phyloP scores from a whole-genome alignment of 1,140 invertebrate species.

The Megalopta genalis region DNA sequence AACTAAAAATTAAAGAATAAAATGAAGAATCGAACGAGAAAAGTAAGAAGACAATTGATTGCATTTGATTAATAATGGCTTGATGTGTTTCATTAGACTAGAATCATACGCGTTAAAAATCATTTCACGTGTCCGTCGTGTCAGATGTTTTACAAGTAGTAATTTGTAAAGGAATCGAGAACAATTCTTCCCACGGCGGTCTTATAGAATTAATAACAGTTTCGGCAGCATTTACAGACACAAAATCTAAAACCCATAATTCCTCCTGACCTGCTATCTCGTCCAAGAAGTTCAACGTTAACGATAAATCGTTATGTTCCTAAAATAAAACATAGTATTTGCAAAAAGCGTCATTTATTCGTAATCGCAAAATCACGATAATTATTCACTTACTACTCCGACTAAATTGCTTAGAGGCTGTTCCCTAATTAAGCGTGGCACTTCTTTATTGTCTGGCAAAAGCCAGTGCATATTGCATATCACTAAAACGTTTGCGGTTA shows the following conservation, averaged over 20 bases:
- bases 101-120: conserved; percentile 6
- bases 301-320: conserved; percentile 61
- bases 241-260: conserved; percentile 72
- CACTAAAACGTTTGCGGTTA: conserved; percentile 70
- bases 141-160: conserved; percentile 50
- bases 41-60: not conserved
- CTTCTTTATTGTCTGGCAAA: conserved; percentile 64
- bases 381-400: conserved; percentile 75
- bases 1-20: not conserved
- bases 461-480: conserved; percentile 78
- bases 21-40: not conserved
- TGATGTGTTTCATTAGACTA: conserved; percentile 22
- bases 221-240: conserved; percentile 69
- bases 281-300: conserved; percentile 75
- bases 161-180: conserved; percentile 76
- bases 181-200: conserved; percentile 77
- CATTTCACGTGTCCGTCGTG: conserved; percentile 12
- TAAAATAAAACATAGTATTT: conserved; percentile 55
- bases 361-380: conserved; percentile 3
- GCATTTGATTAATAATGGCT: conserved; percentile 2
- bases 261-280: conserved; percentile 71
- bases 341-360: not conserved
- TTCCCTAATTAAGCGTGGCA: conserved; percentile 65
- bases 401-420: conserved; percentile 81
- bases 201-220: conserved; percentile 75